Conservation (phyloP, 2,797 vertebrate species). For the Sebastes kiyomatsui region DNA sequence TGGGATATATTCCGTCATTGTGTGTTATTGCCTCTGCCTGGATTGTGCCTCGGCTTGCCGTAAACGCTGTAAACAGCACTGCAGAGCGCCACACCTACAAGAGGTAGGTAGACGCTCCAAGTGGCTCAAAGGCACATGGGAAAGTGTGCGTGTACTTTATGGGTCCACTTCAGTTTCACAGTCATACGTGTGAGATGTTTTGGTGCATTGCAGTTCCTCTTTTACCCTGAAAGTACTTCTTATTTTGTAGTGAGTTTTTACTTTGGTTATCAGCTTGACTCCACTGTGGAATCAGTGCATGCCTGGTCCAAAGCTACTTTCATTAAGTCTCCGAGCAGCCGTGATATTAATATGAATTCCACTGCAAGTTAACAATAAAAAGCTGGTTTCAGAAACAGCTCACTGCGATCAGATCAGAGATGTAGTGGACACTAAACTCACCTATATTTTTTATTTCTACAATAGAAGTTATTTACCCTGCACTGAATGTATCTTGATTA, state of each 20-base stretch:
- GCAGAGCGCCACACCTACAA: neutral
- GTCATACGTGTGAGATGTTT: neutral
- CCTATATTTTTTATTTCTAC: neutral
- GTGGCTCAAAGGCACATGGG: neutral
- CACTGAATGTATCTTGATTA: neutral
- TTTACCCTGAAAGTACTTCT: neutral
- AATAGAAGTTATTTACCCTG: neutral
- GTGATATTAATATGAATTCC: neutral
- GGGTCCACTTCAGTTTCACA: neutral
- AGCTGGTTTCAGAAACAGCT: neutral
- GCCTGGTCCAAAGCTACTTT: neutral
- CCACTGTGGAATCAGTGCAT: neutral
- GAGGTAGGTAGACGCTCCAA: neutral
- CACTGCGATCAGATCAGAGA: neutral
- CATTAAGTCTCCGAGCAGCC: neutral
- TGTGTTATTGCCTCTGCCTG: conserved; percentile 16
- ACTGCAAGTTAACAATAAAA: neutral
- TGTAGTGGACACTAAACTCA: neutral
- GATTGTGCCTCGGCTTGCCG: conserved; percentile 18
- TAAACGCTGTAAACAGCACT: neutral
- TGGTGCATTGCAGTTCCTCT: conserved; percentile 7
- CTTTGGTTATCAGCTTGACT: neutral
- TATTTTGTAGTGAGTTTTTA: neutral
- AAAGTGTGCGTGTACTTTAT: neutral
- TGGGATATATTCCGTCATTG: conserved; percentile 6